Conservation (phyloP, 2,113 vertebrate species). For the Pachyramphus minor region DNA sequence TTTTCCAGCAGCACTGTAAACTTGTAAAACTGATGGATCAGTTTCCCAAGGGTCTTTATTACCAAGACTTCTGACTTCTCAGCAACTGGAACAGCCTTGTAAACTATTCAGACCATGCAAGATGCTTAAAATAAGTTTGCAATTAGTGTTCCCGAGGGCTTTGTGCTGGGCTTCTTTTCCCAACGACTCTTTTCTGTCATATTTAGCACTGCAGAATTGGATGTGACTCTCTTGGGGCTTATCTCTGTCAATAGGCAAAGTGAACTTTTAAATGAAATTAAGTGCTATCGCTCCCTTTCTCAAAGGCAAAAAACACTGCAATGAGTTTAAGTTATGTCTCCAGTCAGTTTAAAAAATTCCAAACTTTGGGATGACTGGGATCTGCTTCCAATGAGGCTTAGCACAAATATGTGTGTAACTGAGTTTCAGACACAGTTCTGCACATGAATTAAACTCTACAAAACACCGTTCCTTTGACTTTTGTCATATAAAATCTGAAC, state of each 20-base stretch:
- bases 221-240: not conserved
- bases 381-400: not conserved
- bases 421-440: not conserved
- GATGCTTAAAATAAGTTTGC: conserved; percentile 26
- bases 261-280: not conserved
- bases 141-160: not conserved
- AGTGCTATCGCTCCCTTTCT: not conserved
- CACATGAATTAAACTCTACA: fast-evolving
- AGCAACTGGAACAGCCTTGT: conserved; percentile 2
- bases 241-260: conserved; percentile 19
- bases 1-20: conserved; percentile 24
- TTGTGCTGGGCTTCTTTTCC: not conserved
- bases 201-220: not conserved
- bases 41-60: conserved; percentile 39
- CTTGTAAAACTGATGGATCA: conserved; percentile 38
- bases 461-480: not conserved
- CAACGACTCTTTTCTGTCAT: conserved; percentile 4
- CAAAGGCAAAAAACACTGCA: not conserved
- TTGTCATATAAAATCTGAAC: not conserved
- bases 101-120: not conserved
- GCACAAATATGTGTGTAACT: not conserved
- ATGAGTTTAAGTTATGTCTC: not conserved
- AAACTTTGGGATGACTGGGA: not conserved
- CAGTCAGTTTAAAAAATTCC: not conserved
- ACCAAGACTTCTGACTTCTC: conserved; percentile 25